Conservation (phyloP, 1,140 invertebrate species). For the Arctopsyche grandis region DNA sequence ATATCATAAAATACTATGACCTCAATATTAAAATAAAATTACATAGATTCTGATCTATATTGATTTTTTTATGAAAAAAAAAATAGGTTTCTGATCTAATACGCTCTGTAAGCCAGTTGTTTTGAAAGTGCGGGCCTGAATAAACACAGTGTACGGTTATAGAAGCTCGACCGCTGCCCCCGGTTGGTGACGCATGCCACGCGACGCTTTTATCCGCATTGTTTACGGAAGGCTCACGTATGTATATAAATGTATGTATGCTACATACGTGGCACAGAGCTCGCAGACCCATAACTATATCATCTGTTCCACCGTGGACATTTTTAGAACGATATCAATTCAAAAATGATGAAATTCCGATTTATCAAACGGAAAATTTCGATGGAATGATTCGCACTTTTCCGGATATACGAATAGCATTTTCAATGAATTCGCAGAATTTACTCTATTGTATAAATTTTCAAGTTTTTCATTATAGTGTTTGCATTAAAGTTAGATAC, state of each 20-base stretch:
- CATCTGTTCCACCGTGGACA: neutral
- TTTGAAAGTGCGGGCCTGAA: conserved; percentile 32
- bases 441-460: too few species aligned
- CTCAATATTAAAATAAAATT: too few species aligned
- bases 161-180: conserved; percentile 24
- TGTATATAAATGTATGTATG: neutral
- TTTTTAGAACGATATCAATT: neutral
- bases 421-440: too few species aligned
- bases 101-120: neutral
- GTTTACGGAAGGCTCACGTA: conserved; percentile 34
- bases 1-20: too few species aligned
- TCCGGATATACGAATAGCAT: too few species aligned
- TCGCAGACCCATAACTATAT: neutral
- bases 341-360: too few species aligned
- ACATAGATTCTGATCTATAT: too few species aligned
- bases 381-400: too few species aligned
- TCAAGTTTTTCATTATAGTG: too few species aligned
- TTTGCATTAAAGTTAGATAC: too few species aligned
- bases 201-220: conserved; percentile 42
- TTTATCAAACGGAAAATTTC: too few species aligned
- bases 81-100: neutral
- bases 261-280: conserved; percentile 10
- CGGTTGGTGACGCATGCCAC: conserved; percentile 39
- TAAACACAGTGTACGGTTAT: conserved; percentile 21
- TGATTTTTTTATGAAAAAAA: too few species aligned